Base-by-base conservation (phyloP, 2,888 invertebrate species). In the Phorcus lineatus region DNA sequence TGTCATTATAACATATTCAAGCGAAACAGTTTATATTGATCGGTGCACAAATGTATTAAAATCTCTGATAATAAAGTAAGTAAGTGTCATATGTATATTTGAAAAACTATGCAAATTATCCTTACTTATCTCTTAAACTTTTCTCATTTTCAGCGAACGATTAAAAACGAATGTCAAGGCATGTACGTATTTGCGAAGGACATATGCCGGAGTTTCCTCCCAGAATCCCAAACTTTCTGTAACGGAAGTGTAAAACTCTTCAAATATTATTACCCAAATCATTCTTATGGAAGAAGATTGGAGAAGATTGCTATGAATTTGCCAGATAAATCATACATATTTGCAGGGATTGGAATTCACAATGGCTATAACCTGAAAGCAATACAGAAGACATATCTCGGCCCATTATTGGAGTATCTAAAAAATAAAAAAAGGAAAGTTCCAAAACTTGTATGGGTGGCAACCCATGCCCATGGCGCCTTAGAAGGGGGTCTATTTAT, bases 381-480 rank as follows among this genome's bases (percentile, higher is more conserved):
- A 11, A 57, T 57, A 11, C 22, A 57, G 22, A 57, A 57, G 7
- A 19, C 19, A 57, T 57, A n/a, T 57, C 19, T 57, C 1, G 57
- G 19, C 2, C 57, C 57, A 22, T 13, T 19, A 57, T 13, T 57
- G 19, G 11, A 11, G 13, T 19, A 57, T 11, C 0, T 57, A 11
- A 57, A 19, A 11, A 11, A 57, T 2, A 9, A 24, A 57, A 19
- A 66, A 9, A n/a, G 11, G 0, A 78, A 47, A 3, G 76, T 70
- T 75, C 84, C 82, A 2, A 74, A 40, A 52, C 16, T 81, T 13
- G 36, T 84, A 4, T 84, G 84, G 84, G 54, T 78, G n/a, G 24
- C 78, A 36, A 74, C 74, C 9, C 82, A 82, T 57, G 80, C 84
- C 17, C 81, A 81, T 28, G 84, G 84, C 6, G 36, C 81, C 31